Evolutionary conservation across 1,140 invertebrate species (phyloP).

Genomic region (Danaus plexippus): DNA sequence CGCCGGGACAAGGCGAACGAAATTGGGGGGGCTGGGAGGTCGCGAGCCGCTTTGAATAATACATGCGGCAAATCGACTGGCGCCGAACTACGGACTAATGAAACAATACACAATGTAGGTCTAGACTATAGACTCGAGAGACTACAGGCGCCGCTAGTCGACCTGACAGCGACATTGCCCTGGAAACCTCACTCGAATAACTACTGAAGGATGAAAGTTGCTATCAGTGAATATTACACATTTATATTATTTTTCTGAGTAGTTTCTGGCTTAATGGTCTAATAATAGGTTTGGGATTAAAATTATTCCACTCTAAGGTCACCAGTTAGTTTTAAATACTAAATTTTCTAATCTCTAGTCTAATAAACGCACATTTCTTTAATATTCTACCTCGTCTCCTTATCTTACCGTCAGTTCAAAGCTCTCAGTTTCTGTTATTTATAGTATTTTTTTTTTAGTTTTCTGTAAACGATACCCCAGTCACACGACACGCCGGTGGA

Average conservation of each 20-base stretch:
- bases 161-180: slow-evolving; percentile 12
- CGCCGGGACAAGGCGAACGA: slow-evolving; percentile 45
- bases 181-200: slow-evolving; percentile 11
- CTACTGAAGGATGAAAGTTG: too few relatives aligned
- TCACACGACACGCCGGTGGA: slow-evolving; percentile 43
- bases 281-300: too few relatives aligned
- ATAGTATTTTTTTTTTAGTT: slow-evolving; percentile 5
- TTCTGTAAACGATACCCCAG: slow-evolving; percentile 39
- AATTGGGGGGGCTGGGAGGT: slow-evolving; percentile 57
- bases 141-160: slow-evolving; percentile 19
- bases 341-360: too few relatives aligned
- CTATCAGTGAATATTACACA: too few relatives aligned
- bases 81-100: slow-evolving; percentile 26
- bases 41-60: slow-evolving; percentile 61
- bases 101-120: slow-evolving; percentile 33
- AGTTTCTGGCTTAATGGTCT: too few relatives aligned
- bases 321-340: too few relatives aligned
- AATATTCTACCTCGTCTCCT: too few relatives aligned
- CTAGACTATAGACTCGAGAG: neutral
- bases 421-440: too few relatives aligned
- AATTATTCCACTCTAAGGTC: too few relatives aligned
- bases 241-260: too few relatives aligned
- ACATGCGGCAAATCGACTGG: slow-evolving; percentile 32
- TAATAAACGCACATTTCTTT: too few relatives aligned
- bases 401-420: too few relatives aligned